Evolutionary conservation across 2,888 invertebrate species (phyloP).

Genomic region (Eupithecia tripunctaria): DNA sequence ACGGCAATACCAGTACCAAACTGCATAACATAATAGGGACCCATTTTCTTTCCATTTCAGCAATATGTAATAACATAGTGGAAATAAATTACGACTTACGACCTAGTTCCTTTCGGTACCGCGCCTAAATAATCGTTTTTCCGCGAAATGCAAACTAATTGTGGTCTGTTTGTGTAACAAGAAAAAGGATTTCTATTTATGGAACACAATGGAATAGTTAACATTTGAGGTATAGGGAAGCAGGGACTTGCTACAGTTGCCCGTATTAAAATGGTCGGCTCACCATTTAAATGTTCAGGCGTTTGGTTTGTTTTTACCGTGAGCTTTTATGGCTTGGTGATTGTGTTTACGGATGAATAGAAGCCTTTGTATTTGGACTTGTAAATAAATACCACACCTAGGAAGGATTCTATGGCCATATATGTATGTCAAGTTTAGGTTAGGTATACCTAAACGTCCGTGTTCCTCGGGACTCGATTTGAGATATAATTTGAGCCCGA

Average conservation of each 20-base stretch:
- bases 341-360: constrained; percentile 3
- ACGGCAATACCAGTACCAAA: constrained; percentile 19
- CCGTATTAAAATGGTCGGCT: constrained; percentile 16
- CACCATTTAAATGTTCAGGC: constrained; percentile 22
- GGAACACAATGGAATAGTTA: constrained; percentile 44
- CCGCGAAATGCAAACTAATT: constrained; percentile 43
- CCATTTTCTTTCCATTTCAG: constrained; percentile 31
- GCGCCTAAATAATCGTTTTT: constrained; percentile 36
- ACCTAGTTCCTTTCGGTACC: constrained; percentile 28
- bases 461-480: no score
- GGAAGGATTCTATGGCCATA: background rate
- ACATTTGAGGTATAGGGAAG: constrained; percentile 32
- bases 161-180: constrained; percentile 39
- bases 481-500: no score
- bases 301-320: constrained; percentile 17
- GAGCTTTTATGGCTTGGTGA: constrained; percentile 1
- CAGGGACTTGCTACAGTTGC: constrained; percentile 13
- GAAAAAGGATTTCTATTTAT: constrained; percentile 44
- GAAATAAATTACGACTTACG: constrained; percentile 40
- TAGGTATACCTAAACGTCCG: no score
- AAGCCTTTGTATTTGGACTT: background rate
- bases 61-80: constrained; percentile 37
- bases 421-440: background rate
- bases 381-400: background rate
- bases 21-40: constrained; percentile 19